Percentiles rank a stretch among this genome's conserved stretches.
These are phyloP conservation scores for Teleogryllus oceanicus DNA, from an alignment of 2,888 invertebrate genomes.

Conservation along the genomic window DNA sequence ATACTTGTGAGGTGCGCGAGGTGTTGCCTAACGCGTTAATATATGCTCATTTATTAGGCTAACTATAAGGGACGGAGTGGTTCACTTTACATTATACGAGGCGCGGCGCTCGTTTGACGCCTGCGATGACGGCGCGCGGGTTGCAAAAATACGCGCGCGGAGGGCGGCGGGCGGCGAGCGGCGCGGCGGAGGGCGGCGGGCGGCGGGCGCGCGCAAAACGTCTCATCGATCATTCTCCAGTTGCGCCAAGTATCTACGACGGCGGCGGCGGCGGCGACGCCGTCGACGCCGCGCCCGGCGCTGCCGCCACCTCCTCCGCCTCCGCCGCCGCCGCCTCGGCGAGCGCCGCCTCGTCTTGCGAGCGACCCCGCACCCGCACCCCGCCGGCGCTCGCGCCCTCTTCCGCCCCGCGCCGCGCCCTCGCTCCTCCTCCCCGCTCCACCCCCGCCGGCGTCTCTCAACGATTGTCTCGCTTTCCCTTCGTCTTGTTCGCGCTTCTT, in stretches of 20 bases:
- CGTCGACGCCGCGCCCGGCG: neutral
- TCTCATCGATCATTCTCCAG: conserved; percentile 18
- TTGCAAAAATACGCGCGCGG: neutral
- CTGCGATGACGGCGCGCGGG: neutral
- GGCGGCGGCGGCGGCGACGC: neutral
- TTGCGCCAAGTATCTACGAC: conserved; percentile 6
- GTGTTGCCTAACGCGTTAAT: conserved; percentile 11
- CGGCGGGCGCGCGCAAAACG: neutral
- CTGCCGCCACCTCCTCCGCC: too few relatives aligned
- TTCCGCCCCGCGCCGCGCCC: neutral
- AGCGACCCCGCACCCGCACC: neutral
- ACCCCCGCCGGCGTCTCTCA: neutral
- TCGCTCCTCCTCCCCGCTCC: neutral
- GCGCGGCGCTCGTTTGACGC: neutral
- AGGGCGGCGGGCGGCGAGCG: neutral
- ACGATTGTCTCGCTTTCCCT: neutral
- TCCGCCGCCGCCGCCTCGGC: too few relatives aligned
- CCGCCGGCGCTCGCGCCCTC: neutral
- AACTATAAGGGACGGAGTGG: conserved; percentile 11
- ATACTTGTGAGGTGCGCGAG: conserved; percentile 9
- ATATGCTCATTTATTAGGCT: conserved; percentile 18
- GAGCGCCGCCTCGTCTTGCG: neutral
- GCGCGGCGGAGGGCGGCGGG: neutral
- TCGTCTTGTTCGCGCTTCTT: neutral
- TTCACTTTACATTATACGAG: conserved; percentile 11